A percentile compares a stretch with the other conserved stretches of the same genome.
Conservation (phyloP, 2,113 vertebrate species). For the Xiphophorus hellerii region DNA sequence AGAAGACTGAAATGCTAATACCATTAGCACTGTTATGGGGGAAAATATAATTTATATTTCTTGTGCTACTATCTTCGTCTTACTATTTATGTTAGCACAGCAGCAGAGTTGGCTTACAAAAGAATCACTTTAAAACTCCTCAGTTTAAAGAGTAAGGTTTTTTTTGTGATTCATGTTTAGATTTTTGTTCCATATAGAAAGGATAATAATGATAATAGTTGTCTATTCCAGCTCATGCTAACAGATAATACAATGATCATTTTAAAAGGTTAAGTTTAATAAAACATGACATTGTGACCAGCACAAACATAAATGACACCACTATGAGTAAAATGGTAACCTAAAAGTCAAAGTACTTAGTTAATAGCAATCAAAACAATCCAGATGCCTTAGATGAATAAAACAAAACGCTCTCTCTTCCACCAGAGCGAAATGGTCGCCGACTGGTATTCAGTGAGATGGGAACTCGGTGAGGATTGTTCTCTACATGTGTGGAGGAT, state of each 20-base stretch:
- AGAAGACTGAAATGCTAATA: too few species aligned
- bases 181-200: too few species aligned
- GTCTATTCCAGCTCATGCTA: neutral
- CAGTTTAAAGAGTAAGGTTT: too few species aligned
- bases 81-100: too few species aligned
- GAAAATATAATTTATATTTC: too few species aligned
- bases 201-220: neutral
- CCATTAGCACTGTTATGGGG: too few species aligned
- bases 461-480: constrained; percentile 57
- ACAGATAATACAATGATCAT: neutral
- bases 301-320: neutral
- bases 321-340: neutral
- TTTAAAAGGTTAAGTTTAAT: neutral
- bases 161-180: too few species aligned
- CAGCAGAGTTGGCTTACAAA: too few species aligned
- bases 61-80: too few species aligned
- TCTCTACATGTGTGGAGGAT: constrained; percentile 67
- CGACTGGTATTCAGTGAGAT: constrained; percentile 26
- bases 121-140: too few species aligned
- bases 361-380: constrained; percentile 3
- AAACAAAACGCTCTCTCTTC: constrained; percentile 21
- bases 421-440: constrained; percentile 33
- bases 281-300: neutral
- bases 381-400: neutral
- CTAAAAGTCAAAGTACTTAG: neutral